These are phyloP conservation scores for Meda fulgida DNA, from an alignment of 2,797 vertebrate species.

Conservation along the genomic window DNA sequence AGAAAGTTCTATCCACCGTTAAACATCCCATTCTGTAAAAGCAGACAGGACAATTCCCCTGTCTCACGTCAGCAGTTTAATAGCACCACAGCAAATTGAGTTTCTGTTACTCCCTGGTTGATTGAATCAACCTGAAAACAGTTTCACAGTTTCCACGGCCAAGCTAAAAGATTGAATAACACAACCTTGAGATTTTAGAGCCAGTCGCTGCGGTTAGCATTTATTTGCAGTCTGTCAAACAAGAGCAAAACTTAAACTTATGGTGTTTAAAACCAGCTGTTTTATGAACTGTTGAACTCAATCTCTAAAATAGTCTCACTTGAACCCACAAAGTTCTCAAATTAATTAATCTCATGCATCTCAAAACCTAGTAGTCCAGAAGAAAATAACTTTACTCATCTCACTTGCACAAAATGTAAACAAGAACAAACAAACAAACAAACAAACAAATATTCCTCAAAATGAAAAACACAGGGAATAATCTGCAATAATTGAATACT, in stretches of 20 bases:
- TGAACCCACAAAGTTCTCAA: not conserved
- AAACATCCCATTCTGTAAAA: conserved; percentile 40
- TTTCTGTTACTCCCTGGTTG: conserved; percentile 33
- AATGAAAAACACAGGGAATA: not conserved
- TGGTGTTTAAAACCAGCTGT: not conserved
- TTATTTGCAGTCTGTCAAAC: conserved; percentile 44
- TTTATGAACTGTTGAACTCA: conserved; percentile 18
- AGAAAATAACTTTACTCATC: not conserved
- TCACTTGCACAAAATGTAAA: not conserved
- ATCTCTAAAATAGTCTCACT: not conserved
- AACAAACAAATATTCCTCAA: not conserved
- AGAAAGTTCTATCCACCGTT: conserved; percentile 13
- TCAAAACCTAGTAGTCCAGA: not conserved
- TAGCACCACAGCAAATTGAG: conserved; percentile 35
- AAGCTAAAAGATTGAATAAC: conserved; percentile 31
- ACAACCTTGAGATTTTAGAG: conserved; percentile 38
- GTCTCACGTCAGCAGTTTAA: conserved; percentile 33
- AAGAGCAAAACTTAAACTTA: conserved; percentile 26
- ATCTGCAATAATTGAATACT: not conserved
- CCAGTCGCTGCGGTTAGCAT: conserved; percentile 24
- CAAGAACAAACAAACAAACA: no score
- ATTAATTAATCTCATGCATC: not conserved
- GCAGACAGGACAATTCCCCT: conserved; percentile 26
- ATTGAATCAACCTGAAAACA: conserved; percentile 17
- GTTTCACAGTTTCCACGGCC: conserved; percentile 22